Conservation (phyloP, 2,113 vertebrate genomes). For the Pantherophis guttatus region DNA sequence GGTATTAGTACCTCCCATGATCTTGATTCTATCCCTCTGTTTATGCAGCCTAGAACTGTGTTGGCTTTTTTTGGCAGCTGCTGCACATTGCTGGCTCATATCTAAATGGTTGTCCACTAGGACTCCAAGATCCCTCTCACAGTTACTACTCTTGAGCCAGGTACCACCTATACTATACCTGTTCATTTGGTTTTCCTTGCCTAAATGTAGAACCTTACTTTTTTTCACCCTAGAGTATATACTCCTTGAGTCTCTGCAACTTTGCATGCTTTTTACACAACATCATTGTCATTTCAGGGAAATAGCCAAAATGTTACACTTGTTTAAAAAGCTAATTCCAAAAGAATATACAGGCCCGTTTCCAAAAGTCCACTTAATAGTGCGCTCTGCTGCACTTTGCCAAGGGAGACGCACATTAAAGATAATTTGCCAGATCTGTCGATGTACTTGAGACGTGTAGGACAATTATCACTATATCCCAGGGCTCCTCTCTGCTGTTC, state of each 20-base stretch:
- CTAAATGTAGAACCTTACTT: no score
- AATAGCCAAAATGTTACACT: not conserved
- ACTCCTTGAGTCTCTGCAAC: slow-evolving; percentile 11
- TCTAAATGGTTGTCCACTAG: no score
- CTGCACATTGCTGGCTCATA: no score
- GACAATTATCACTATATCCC: not conserved
- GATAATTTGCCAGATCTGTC: not conserved
- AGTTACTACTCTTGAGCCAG: no score
- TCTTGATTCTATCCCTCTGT: no score
- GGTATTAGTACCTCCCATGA: no score
- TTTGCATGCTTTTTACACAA: not conserved
- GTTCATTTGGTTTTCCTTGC: no score
- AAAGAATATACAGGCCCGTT: not conserved
- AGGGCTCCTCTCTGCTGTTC: not conserved
- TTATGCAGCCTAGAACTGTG: no score
- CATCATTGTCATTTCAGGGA: not conserved
- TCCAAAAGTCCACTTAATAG: not conserved
- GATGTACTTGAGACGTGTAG: not conserved
- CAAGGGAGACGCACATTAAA: not conserved
- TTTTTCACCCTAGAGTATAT: not conserved
- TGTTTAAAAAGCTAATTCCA: not conserved
- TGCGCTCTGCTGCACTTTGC: not conserved
- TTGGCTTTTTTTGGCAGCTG: no score
- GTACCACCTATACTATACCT: no score
- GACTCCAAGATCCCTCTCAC: no score